phyloP scores from a whole-genome alignment of 37 sponge, comb jelly and placozoan species.

The Cliona cf. orientalis region DNA sequence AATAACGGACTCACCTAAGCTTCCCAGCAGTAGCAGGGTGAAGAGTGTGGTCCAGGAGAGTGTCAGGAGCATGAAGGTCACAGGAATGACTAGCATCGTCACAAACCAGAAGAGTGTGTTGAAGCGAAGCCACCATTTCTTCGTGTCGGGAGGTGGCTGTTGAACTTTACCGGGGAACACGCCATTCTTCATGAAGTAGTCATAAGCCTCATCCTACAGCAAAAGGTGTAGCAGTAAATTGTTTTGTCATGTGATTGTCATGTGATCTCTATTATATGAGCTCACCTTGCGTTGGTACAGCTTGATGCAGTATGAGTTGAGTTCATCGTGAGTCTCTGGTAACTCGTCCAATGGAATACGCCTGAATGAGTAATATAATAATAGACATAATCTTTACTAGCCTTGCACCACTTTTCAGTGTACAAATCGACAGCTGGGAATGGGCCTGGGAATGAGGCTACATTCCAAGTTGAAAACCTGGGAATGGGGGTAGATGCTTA shows the following conservation, averaged over 20 bases:
- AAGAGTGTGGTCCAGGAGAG: constrained; percentile 4
- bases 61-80: not conserved
- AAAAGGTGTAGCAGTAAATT: not conserved
- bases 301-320: constrained; percentile 44
- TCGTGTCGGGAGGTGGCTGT: not conserved
- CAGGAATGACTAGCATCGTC: constrained; percentile 8
- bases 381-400: not conserved
- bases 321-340: constrained; percentile 48
- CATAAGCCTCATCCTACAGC: constrained; percentile 60
- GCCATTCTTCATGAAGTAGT: constrained; percentile 45
- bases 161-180: constrained; percentile 25
- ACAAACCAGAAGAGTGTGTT: constrained; percentile 24
- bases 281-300: constrained; percentile 62
- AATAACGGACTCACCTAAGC: too few relatives aligned
- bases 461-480: too few relatives aligned
- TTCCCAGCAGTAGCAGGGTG: too few relatives aligned
- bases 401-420: not conserved
- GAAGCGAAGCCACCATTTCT: constrained; percentile 18
- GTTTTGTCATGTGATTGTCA: not conserved
- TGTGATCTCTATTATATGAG: not conserved
- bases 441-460: too few relatives aligned
- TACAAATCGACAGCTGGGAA: too few relatives aligned
- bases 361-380: constrained; percentile 18
- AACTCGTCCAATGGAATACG: constrained; percentile 62
- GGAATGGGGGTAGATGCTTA: too few relatives aligned